These are phyloP conservation scores for Bubo blakistoni DNA, from an alignment of 2,113 vertebrate species.

Conservation along the genomic window DNA sequence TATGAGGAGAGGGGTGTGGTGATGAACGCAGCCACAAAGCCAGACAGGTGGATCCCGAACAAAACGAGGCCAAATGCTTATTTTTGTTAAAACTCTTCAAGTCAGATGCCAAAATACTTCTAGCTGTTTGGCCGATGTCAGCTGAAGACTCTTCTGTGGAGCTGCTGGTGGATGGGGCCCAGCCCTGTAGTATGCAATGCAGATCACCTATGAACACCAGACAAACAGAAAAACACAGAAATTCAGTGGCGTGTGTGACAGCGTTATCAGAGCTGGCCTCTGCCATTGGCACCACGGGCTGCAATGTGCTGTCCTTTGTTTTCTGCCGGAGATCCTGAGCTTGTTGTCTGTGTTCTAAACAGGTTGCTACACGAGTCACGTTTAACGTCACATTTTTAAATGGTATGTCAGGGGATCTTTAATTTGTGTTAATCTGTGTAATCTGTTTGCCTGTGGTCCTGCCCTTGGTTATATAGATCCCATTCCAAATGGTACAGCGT, in stretches of 20 bases:
- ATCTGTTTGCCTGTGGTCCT: neutral
- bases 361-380: too few relatives aligned
- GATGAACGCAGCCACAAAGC: fast-evolving
- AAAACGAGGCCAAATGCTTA: neutral
- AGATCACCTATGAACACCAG: neutral
- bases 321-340: neutral
- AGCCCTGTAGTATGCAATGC: fast-evolving
- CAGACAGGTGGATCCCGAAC: fast-evolving
- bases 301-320: neutral
- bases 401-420: neutral
- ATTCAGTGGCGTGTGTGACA: fast-evolving
- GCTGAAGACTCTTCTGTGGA: neutral
- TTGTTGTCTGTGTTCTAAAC: neutral
- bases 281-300: neutral
- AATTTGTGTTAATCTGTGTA: neutral
- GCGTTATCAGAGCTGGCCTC: neutral
- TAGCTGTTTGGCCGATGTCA: neutral
- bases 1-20: neutral
- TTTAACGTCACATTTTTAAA: neutral
- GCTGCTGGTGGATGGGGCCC: neutral
- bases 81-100: neutral
- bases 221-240: neutral
- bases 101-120: fast-evolving
- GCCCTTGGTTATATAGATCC: neutral
- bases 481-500: neutral